Evolutionary conservation across 2,888 invertebrate species (phyloP), one percentile per base, ranked within the genome.

Genomic region (Graphium colonna): DNA sequence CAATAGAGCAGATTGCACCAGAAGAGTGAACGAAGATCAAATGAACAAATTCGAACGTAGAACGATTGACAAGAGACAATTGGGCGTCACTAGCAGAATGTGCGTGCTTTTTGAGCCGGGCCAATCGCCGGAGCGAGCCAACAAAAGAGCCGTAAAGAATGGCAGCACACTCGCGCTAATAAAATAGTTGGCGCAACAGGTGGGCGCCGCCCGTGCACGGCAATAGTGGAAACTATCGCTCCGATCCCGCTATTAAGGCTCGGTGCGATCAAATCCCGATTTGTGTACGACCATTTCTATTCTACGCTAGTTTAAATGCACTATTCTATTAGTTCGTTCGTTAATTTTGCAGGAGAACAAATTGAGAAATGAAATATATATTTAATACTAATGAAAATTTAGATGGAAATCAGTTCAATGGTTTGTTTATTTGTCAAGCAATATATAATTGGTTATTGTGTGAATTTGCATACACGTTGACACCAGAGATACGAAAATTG

Each of bases 131-230:
- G 68, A 65, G 73, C 70, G 74, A 73, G 72, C 76, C 78, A 79
- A 86, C 86, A 86, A 86, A 85, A 83, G 85, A 77, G 76, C 79
- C 76, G 80, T 88, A 87, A 88, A 88, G 88, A 88, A 88, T 87
- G 82, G 79, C 84, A 72, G 82, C 85, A 83, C 78, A 82, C 80
- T 77, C 77, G 75, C 71, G 77, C 84, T 87, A 88, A 87, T 87
- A 88, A 88, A 88, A 88, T 88, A 88, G 88, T 86, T 85, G 68
- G 70, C 61, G 88, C 88, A 88, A 88, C 88, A 88, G 88, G 87
- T 88, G 75, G 63, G 58, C 59, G 57, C 61, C 62, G 61, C 79
- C 69, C 77, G 75, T 66, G 68, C 70, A 82, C 86, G 70, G 73
- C 71, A 74, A 74, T 74, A 73, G 72, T 69, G 67, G 70, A 68